phyloP scores from a whole-genome alignment of 2,113 vertebrate species.

The Acanthochromis polyacanthus region DNA sequence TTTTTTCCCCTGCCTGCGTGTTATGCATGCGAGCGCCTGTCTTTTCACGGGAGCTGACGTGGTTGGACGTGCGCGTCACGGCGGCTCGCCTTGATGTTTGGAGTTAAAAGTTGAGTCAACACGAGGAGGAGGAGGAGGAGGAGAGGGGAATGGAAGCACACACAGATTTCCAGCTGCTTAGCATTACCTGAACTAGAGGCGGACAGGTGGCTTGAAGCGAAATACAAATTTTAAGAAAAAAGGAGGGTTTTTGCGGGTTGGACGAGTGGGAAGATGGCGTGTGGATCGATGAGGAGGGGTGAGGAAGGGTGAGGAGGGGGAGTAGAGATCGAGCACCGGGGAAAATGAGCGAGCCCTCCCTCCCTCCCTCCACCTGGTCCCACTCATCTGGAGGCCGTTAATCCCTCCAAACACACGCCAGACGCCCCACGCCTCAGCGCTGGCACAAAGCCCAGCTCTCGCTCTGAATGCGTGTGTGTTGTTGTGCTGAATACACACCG shows the following conservation, averaged over 20 bases:
- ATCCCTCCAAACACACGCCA: slow-evolving; percentile 85
- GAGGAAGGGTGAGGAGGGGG: background rate
- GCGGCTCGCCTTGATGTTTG: slow-evolving; percentile 49
- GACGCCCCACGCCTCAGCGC: slow-evolving; percentile 82
- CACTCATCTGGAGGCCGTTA: slow-evolving; percentile 85
- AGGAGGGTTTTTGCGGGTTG: slow-evolving; percentile 42
- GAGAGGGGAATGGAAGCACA: slow-evolving; percentile 60
- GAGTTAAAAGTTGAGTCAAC: slow-evolving; percentile 42
- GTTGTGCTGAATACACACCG: slow-evolving; percentile 65
- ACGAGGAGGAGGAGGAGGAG: slow-evolving; percentile 20
- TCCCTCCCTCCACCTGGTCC: slow-evolving; percentile 83
- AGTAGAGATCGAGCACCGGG: slow-evolving; percentile 55
- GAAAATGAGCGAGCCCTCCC: slow-evolving; percentile 66
- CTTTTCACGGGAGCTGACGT: slow-evolving; percentile 54
- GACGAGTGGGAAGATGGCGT: slow-evolving; percentile 52
- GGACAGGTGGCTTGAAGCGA: slow-evolving; percentile 22
- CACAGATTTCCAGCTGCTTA: slow-evolving; percentile 37
- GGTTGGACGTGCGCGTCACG: slow-evolving; percentile 23
- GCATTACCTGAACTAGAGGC: slow-evolving; percentile 35
- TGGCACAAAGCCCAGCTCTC: slow-evolving; percentile 83
- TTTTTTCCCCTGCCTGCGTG: slow-evolving; percentile 41
- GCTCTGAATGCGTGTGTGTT: slow-evolving; percentile 54
- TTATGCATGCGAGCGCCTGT: slow-evolving; percentile 37
- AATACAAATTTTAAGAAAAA: background rate
- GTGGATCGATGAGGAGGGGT: slow-evolving; percentile 66